Conservation (phyloP, 2,113 vertebrate genomes). For the Embiotoca jacksoni region DNA sequence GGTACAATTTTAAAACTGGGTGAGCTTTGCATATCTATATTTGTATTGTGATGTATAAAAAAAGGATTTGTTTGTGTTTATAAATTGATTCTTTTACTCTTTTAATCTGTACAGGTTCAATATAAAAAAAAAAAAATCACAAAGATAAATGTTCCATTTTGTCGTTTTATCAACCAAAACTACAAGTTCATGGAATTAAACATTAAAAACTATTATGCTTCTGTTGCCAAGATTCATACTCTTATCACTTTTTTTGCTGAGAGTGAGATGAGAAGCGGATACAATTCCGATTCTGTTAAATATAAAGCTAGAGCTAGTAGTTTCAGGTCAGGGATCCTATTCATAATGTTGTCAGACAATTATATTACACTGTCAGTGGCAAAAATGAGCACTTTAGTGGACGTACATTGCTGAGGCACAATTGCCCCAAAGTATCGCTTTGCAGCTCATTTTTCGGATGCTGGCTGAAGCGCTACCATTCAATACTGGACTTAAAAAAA, state of each 20-base stretch:
- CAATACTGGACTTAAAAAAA: too few species aligned
- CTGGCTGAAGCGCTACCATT: too few species aligned
- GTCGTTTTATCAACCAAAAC: neutral
- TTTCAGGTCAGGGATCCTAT: too few species aligned
- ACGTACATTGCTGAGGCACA: too few species aligned
- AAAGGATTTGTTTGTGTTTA: constrained; percentile 9
- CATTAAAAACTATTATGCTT: neutral
- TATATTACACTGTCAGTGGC: too few species aligned
- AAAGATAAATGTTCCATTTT: neutral
- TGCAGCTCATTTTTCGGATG: too few species aligned
- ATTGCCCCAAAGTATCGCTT: too few species aligned
- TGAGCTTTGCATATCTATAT: neutral
- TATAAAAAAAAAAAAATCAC: neutral
- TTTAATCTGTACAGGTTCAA: neutral
- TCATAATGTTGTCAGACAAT: too few species aligned
- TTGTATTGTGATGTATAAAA: constrained; percentile 22
- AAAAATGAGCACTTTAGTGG: too few species aligned
- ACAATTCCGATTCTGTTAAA: neutral
- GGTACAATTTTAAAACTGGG: neutral
- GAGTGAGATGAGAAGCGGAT: neutral
- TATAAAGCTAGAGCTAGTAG: neutral
- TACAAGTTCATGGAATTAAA: neutral
- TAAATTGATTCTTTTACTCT: neutral
- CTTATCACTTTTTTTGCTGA: constrained; percentile 2
- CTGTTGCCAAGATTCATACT: neutral